phyloP scores from a whole-genome alignment of 2,888 invertebrate genomes.

The Drosophila villosipedis region DNA sequence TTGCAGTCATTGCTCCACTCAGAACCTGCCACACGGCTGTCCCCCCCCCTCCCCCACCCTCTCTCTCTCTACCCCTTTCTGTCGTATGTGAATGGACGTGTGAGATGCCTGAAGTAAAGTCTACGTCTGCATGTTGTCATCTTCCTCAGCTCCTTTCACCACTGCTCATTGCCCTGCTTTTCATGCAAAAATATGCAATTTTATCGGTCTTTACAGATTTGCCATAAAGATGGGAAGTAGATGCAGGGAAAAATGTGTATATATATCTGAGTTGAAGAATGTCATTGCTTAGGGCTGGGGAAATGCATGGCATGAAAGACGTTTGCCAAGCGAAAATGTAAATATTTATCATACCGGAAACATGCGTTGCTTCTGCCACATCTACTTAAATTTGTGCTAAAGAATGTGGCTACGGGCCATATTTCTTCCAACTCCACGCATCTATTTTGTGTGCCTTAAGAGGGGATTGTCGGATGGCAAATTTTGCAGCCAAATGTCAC shows the following conservation, averaged over 20 bases:
- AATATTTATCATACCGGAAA: constrained; percentile 78
- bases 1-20: constrained; percentile 64
- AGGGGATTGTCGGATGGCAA: neutral
- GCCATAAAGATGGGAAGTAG: constrained; percentile 26
- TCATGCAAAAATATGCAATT: constrained; percentile 80
- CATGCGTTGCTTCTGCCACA: constrained; percentile 48
- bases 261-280: constrained; percentile 43
- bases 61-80: neutral
- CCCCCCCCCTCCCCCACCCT: no score
- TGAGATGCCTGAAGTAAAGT: constrained; percentile 57
- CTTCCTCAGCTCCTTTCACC: constrained; percentile 5
- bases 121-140: constrained; percentile 29
- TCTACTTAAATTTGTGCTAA: constrained; percentile 60
- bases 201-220: constrained; percentile 82
- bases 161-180: constrained; percentile 32
- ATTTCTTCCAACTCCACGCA: neutral
- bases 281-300: constrained; percentile 11
- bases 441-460: neutral
- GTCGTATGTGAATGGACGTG: constrained; percentile 42
- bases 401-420: constrained; percentile 35
- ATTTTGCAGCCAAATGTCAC: constrained; percentile 51
- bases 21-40: neutral
- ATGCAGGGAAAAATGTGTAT: constrained; percentile 27
- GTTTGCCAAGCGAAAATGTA: constrained; percentile 77
- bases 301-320: constrained; percentile 65